Evolutionary conservation across 2,797 vertebrate genomes (phyloP), one percentile per base, ranked within the genome.

Genomic region (Agapornis canus): DNA sequence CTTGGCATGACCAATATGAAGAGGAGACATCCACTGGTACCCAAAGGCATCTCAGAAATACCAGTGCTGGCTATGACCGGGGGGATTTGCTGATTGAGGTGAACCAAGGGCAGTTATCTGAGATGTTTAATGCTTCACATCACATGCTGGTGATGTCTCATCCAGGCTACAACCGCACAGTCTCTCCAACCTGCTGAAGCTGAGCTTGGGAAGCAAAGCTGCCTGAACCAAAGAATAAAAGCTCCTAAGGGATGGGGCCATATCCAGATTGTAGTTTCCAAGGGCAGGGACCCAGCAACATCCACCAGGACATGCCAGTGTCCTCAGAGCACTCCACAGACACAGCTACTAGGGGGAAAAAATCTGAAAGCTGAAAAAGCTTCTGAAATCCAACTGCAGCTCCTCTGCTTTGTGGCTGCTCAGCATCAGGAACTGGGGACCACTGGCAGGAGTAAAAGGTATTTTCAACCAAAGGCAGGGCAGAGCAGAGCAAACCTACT

Each of bases 101-200:
- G 88, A 57, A 15, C 26, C 52, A 18, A 32, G 13, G 42, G 42
- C 42, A 26, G 40, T 51, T 76, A 3, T 29, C 15, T 4, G 35
- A n/a, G 61, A 11, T 45, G 47, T 80, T 80, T 49, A 42, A 51
- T 26, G 69, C 51, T 32, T 18, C 73, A 6, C 45, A 23, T 29
- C 85, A 5, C 61, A 27, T 2, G 1, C 37, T 29, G 25, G 64
- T 25, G 56, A 57, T n/a, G 48, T 63, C 60, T 22, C 68, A 19
- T 2, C 27, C 11, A 11, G 11, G 47, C 54, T 39, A 10, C 13
- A 29, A 10, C 60, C 54, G 22, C 13, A 0, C 2, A 0, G 13
- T 45, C 47, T 42, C 31, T 48, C 42, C 1, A 0, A 37, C 29
- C 32, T 29, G 14, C 40, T n/a, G 16, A 26, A 66, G n/a, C 48